Percentiles rank a stretch among this genome's conserved stretches.
Evolutionary conservation across 2,797 vertebrate species (phyloP).

Genomic region (Helostoma temminkii): DNA sequence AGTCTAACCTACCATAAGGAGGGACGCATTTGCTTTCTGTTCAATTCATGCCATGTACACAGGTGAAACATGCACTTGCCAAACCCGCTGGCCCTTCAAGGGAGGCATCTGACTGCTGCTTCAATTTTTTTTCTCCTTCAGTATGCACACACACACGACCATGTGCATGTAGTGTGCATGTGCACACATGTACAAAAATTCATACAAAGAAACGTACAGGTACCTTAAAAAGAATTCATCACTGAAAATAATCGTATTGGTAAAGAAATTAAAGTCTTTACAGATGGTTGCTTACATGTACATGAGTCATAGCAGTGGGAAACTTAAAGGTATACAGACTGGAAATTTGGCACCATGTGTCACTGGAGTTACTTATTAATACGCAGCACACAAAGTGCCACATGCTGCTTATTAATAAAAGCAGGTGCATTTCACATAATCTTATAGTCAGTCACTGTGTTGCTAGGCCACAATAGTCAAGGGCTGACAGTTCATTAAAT

Average conservation of each 20-base stretch:
- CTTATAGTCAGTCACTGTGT: slow-evolving; percentile 19
- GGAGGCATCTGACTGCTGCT: slow-evolving; percentile 55
- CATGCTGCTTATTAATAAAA: slow-evolving; percentile 32
- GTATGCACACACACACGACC: not conserved
- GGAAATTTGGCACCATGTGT: slow-evolving; percentile 9
- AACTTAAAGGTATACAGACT: slow-evolving; percentile 16
- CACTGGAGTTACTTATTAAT: slow-evolving; percentile 26
- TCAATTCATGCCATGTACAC: slow-evolving; percentile 52
- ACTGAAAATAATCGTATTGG: not conserved
- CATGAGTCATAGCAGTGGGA: slow-evolving; percentile 10
- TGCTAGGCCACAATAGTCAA: not conserved
- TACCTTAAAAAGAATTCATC: not conserved
- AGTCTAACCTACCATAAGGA: slow-evolving; percentile 69
- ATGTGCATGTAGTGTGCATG: not conserved
- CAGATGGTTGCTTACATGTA: slow-evolving; percentile 12
- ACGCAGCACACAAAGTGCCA: not conserved
- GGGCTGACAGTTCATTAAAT: slow-evolving; percentile 7
- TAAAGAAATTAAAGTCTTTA: slow-evolving; percentile 9
- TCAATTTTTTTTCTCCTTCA: slow-evolving; percentile 24
- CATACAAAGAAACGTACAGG: not conserved
- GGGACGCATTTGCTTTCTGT: slow-evolving; percentile 61
- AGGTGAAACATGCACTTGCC: slow-evolving; percentile 45
- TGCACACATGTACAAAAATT: not conserved
- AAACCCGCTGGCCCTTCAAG: slow-evolving; percentile 60
- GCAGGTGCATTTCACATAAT: slow-evolving; percentile 37